Base-by-base conservation (phyloP, 2,888 invertebrate species). In the Diabrotica balteata region DNA sequence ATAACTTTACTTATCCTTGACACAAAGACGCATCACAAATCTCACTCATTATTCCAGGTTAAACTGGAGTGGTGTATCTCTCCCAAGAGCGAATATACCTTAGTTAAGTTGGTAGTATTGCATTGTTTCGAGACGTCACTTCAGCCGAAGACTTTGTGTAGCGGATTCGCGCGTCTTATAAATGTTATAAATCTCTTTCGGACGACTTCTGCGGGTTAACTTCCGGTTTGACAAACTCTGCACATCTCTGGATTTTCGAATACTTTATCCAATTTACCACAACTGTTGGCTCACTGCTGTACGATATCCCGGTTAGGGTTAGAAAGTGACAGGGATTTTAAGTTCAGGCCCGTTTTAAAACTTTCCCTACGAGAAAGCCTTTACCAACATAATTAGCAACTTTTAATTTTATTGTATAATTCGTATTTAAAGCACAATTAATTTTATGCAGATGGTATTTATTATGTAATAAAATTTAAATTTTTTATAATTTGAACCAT, bases 21-120 rank as follows among this genome's bases (percentile, higher is more conserved):
- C 78, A 78, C 79, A 79, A 80, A 79, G 79, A 80, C 79, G 75
- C 76, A 72, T 76, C 80, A 79, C 81, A 82, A 83, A 83, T 82
- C 82, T 81, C 74, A 71, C 76, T 80, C 80, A 81, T 81, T 82
- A 82, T 81, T 80, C 75, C 82, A 82, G 82, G 83, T 83, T 82
- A 80, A 77, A 79, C 80, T 76, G 77, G 76, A 77, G 62, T 62
- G 11, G 57, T 49, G 32, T 32, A 10, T 50, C 58, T 47, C 8
- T 52, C 45, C 11, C 58, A 44, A 44, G 11, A 80, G 78, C 78
- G 70, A 77, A 79, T 79, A 80, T 82, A 82, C 81, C 81, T 82
- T 80, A 77, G 78, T 78, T 62, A 78, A 77, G 77, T 82, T 79
- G 77, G 79, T 79, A 77, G 76, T 78, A 78, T 74, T 73, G 77